A percentile compares a stretch with the other conserved stretches of the same genome.
Conservation (phyloP, 2,113 vertebrate genomes). For the Antigone vipio region DNA sequence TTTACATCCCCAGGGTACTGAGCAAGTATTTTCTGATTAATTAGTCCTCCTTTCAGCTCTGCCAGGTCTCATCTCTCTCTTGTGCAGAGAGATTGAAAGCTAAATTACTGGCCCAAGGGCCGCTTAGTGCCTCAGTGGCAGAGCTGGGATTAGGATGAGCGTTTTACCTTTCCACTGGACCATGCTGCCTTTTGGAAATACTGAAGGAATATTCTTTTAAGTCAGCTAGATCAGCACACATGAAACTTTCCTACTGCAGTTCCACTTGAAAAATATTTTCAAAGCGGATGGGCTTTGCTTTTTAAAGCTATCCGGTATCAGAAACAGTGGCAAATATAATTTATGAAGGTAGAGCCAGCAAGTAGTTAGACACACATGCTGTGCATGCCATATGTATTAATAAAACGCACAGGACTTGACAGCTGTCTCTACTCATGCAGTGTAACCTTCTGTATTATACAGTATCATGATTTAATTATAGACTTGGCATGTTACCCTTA, state of each 20-base stretch:
- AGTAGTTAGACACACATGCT: conserved; percentile 52
- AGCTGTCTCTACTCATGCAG: conserved; percentile 51
- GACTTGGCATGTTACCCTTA: conserved; percentile 53
- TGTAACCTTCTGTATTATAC: conserved; percentile 66
- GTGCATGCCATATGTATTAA: conserved; percentile 57
- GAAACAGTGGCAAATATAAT: conserved; percentile 19
- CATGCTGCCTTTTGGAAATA: not conserved
- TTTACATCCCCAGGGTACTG: not conserved
- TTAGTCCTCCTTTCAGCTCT: not conserved
- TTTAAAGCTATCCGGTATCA: conserved; percentile 8
- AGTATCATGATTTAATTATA: conserved; percentile 71
- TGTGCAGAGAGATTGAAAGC: not conserved
- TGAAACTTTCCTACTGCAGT: not conserved
- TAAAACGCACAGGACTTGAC: conserved; percentile 64
- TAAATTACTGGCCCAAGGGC: not conserved
- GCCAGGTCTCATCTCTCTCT: not conserved
- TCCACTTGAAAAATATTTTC: conserved; percentile 12
- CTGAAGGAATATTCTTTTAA: not conserved
- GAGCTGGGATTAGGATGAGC: not conserved
- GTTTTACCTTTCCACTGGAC: not conserved
- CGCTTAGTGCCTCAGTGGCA: not conserved
- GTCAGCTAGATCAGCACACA: not conserved
- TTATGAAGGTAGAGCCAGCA: conserved; percentile 47
- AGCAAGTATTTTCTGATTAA: not conserved
- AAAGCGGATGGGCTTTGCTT: not conserved